Base-by-base conservation (phyloP, 2,888 invertebrate species). In the Allacma fusca region DNA sequence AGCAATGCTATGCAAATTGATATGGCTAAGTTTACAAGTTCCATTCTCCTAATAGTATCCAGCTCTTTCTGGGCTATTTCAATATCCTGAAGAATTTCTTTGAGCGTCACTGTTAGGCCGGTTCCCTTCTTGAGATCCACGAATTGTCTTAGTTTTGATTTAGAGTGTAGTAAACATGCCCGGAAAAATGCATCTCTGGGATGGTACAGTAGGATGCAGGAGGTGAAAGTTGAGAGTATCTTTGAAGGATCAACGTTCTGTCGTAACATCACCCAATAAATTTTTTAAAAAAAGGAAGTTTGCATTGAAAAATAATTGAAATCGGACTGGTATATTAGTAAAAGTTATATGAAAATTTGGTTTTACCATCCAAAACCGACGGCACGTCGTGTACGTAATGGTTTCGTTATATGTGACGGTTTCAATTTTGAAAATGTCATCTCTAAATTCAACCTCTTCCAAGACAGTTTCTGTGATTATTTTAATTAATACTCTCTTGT, bases 341-440 rank as follows among this genome's bases (percentile, higher is more conserved):
- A 62, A 23, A 1, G 26, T 23, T 9, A 4, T 24, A 62, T 7
- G 23, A 13, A 62, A 62, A 23, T 23, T 23, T 62, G 40, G 13
- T 9, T 40, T 23, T 67, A 67, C 67, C 67, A 67, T 67, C 67
- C 67, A 67, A 21, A 67, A 67, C 19, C 67, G 28, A 29, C 67
- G 67, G 1, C 19, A 16, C 12, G 28, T 19, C 1, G 13, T 26
- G 28, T 34, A n/a, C 2, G 67, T 29, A 24, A 29, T 29, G 16
- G 67, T n/a, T n/a, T n/a, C 67, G 16, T 67, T 19, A 9, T 26
- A 19, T 29, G 29, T 29, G 29, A 67, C 67, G n/a, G 29, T 29
- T 29, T 67, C 67, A 67, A 67, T 67, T 67, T 67, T 67, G 16
- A 67, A 67, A 1, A 4, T 28, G 19, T 29, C 29, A 9, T 67